phyloP scores from a whole-genome alignment of 2,113 vertebrate species.

The Rhineura floridana region DNA sequence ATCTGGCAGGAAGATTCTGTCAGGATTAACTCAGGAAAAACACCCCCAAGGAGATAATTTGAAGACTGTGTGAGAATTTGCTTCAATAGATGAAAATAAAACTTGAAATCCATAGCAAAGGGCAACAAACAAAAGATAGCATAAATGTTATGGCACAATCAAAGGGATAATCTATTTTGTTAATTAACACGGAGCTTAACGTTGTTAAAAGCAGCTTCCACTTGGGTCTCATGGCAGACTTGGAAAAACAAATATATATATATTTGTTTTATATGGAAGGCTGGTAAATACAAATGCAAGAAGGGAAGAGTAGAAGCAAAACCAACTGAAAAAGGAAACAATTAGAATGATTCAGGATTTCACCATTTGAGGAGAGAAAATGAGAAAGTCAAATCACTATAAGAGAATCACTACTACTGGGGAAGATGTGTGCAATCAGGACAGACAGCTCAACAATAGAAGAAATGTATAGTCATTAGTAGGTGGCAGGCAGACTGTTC shows the following conservation, averaged over 20 bases:
- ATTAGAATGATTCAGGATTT: slow-evolving; percentile 27
- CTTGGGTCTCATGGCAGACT: slow-evolving; percentile 63
- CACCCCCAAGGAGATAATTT: slow-evolving; percentile 83
- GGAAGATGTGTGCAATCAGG: not conserved
- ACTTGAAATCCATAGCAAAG: slow-evolving; percentile 74
- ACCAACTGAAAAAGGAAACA: slow-evolving; percentile 61
- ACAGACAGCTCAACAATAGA: not conserved
- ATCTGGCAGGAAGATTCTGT: slow-evolving; percentile 78
- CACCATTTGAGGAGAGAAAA: not conserved
- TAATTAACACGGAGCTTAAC: slow-evolving; percentile 76
- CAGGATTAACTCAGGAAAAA: slow-evolving; percentile 80
- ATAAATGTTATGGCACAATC: slow-evolving; percentile 62
- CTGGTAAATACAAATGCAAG: slow-evolving; percentile 47
- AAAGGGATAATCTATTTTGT: slow-evolving; percentile 76
- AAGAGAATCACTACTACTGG: not conserved
- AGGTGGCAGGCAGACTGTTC: too few species aligned
- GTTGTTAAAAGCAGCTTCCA: slow-evolving; percentile 65
- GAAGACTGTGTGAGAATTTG: slow-evolving; percentile 81
- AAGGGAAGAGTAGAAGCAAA: slow-evolving; percentile 55
- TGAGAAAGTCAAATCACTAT: rapidly evolving
- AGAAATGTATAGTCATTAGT: not conserved
- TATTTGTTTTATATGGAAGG: too few species aligned
- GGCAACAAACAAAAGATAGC: slow-evolving; percentile 66
- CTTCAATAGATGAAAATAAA: slow-evolving; percentile 78
- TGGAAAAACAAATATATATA: slow-evolving; percentile 57